phyloP scores from a whole-genome alignment of 30 jellyfish, hydroid and myxozoan species.

The Rhopilema esculentum region DNA sequence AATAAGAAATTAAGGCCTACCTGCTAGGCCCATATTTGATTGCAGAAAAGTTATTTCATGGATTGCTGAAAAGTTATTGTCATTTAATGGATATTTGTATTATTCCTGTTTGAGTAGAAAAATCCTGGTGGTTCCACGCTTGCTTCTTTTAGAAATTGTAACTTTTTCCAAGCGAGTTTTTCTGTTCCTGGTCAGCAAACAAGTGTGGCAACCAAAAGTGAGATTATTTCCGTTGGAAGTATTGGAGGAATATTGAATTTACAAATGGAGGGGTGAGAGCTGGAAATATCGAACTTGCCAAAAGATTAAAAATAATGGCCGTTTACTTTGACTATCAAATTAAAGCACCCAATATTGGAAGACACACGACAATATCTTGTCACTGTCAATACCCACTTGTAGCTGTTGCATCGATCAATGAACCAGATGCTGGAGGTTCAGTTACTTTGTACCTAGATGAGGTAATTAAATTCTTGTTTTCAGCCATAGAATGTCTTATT shows the following conservation, averaged over 20 bases:
- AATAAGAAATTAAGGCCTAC: not conserved
- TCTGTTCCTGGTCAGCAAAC: not conserved
- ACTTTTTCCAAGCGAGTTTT: not conserved
- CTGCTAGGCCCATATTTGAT: not conserved
- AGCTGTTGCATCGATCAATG: constrained; percentile 86
- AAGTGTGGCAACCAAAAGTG: not conserved
- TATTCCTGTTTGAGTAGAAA: no score
- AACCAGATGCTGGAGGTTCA: constrained; percentile 74
- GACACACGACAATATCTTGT: constrained; percentile 74
- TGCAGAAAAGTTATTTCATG: no score
- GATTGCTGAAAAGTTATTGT: not conserved
- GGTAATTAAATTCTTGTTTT: no score
- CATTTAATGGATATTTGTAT: not conserved
- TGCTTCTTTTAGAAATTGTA: no score
- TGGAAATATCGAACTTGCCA: not conserved
- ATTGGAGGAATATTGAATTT: not conserved
- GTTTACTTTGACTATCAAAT: constrained; percentile 93
- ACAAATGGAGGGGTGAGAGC: not conserved
- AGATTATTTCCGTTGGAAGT: not conserved
- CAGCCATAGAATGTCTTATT: no score
- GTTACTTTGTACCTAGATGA: constrained; percentile 90
- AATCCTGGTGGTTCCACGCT: no score
- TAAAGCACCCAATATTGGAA: constrained; percentile 70
- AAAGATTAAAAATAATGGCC: constrained; percentile 64
- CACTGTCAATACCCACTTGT: constrained; percentile 81